These are phyloP conservation scores for Drosophila nigromelanica DNA, from an alignment of 1,140 invertebrate species.

Conservation along the genomic window DNA sequence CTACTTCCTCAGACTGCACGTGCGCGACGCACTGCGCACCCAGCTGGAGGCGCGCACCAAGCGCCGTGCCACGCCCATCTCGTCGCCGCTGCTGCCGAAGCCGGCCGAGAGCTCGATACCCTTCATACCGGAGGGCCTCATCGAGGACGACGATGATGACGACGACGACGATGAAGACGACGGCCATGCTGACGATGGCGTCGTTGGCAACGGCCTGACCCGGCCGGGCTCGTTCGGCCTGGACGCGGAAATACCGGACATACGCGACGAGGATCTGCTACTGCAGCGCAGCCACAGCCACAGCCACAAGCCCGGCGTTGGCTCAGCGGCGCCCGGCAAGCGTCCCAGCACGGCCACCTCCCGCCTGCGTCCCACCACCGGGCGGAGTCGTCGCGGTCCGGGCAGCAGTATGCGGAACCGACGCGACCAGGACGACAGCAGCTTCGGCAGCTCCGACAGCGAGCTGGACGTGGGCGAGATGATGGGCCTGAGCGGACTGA, in stretches of 20 bases:
- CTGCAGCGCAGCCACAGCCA: constrained; percentile 32
- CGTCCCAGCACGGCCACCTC: constrained; percentile 70
- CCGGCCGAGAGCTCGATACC: constrained; percentile 71
- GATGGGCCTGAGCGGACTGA: constrained; percentile 59
- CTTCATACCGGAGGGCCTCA: constrained; percentile 78
- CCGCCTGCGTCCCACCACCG: constrained; percentile 75
- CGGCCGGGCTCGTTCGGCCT: constrained; percentile 43
- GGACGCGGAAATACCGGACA: constrained; percentile 73
- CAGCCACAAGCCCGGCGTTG: not conserved
- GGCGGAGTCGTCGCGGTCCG: constrained; percentile 58
- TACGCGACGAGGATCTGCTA: constrained; percentile 73
- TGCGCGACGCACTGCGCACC: constrained; percentile 87
- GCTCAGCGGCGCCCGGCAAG: constrained; percentile 21
- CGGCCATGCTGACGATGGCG: not conserved
- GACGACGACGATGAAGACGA: constrained; percentile 54
- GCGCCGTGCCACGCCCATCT: constrained; percentile 56
- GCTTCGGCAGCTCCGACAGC: constrained; percentile 80
- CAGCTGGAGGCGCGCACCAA: constrained; percentile 70
- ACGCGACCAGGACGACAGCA: constrained; percentile 72
- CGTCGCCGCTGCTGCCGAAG: constrained; percentile 72
- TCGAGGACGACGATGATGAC: constrained; percentile 76
- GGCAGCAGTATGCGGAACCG: constrained; percentile 53
- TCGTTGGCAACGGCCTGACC: not conserved
- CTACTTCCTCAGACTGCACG: constrained; percentile 94
- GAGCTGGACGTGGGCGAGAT: constrained; percentile 78